Percentiles rank a stretch among this genome's conserved stretches.
Conservation (phyloP, 2,888 invertebrate species). For the Polymixis flavicincta region DNA sequence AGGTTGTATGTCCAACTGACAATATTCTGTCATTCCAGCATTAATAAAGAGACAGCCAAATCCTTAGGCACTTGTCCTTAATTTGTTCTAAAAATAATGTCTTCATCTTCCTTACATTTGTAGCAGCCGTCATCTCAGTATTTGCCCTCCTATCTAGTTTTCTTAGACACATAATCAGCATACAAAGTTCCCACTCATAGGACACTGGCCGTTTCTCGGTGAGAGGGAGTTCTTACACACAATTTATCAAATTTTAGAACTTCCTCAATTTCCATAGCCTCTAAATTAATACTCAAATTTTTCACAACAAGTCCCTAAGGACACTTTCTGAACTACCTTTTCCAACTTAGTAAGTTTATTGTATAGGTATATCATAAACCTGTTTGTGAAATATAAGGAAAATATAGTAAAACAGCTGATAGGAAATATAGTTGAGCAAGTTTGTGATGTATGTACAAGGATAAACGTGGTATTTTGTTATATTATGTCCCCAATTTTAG, state of each 20-base stretch:
- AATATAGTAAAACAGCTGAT: constrained; percentile 34
- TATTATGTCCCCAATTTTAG: neutral
- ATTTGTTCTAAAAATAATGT: neutral
- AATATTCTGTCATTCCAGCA: neutral
- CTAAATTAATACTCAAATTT: neutral
- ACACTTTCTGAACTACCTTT: neutral
- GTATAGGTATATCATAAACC: neutral
- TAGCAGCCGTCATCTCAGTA: neutral
- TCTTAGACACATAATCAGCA: too few species aligned
- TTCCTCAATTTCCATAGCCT: neutral
- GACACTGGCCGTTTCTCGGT: too few species aligned
- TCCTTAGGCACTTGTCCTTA: neutral
- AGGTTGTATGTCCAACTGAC: neutral
- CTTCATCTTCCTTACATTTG: neutral
- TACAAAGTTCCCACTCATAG: too few species aligned
- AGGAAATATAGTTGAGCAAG: neutral
- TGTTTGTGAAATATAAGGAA: constrained; percentile 18
- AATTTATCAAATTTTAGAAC: neutral
- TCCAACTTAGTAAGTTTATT: neutral
- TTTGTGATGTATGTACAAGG: neutral
- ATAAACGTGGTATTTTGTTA: constrained; percentile 12
- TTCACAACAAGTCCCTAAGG: neutral
- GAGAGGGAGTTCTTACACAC: neutral
- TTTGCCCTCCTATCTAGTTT: neutral
- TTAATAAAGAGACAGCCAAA: neutral